These are phyloP conservation scores for Apotomis capreana DNA, from an alignment of 2,888 invertebrate genomes.

Conservation along the genomic window DNA sequence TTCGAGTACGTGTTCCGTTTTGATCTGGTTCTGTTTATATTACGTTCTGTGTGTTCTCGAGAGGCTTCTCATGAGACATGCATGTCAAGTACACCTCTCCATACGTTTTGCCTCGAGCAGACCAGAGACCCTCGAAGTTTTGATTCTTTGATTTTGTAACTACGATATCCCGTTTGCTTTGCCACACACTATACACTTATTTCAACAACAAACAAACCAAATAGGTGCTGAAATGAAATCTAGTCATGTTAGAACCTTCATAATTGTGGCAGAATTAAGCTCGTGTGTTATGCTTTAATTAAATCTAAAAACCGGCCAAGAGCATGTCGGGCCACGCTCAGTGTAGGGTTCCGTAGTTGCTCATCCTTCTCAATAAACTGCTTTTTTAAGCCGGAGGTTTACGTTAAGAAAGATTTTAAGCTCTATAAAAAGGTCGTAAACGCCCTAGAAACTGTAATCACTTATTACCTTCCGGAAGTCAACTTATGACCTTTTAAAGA, in stretches of 20 bases:
- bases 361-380: too few relatives aligned
- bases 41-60: slow-evolving; percentile 1
- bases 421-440: too few relatives aligned
- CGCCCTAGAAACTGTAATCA: too few relatives aligned
- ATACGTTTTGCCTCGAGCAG: background rate
- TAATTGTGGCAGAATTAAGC: background rate
- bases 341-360: too few relatives aligned
- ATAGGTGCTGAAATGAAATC: background rate
- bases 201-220: background rate
- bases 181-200: background rate
- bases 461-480: too few relatives aligned
- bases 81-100: slow-evolving; percentile 14
- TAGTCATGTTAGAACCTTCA: background rate
- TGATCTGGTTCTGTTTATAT: slow-evolving; percentile 2
- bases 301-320: too few relatives aligned
- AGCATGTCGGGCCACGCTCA: too few relatives aligned
- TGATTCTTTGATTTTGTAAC: background rate
- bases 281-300: background rate
- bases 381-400: too few relatives aligned
- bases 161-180: background rate
- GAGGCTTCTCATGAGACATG: background rate
- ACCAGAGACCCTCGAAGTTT: background rate
- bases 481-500: too few relatives aligned
- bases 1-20: background rate
- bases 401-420: too few relatives aligned